phyloP scores from a whole-genome alignment of 2,888 invertebrate genomes.

The Cheilosia grossa region DNA sequence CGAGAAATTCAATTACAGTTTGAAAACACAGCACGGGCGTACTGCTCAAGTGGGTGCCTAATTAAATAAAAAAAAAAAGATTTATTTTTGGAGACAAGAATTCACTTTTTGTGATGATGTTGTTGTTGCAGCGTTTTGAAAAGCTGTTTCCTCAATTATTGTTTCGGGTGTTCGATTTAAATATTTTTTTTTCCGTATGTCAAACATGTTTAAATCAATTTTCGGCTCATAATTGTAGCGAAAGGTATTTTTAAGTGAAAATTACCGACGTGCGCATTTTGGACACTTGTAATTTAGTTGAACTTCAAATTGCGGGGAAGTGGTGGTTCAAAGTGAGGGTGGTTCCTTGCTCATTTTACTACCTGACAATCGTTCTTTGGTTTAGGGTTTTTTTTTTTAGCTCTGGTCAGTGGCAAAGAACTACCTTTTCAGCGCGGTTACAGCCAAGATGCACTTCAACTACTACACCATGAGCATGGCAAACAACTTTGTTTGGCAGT shows the following conservation, averaged over 20 bases:
- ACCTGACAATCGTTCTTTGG: too few species aligned
- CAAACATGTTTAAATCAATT: slow-evolving; percentile 42
- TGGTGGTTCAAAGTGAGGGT: too few species aligned
- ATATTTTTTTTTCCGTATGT: slow-evolving; percentile 15
- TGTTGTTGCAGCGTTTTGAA: slow-evolving; percentile 26
- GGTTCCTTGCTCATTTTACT: too few species aligned
- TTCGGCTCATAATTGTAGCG: slow-evolving; percentile 32
- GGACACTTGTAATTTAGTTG: too few species aligned
- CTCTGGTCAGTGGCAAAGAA: too few species aligned
- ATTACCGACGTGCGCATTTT: background rate
- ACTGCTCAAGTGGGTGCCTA: slow-evolving; percentile 70
- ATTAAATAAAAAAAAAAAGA: slow-evolving; percentile 70
- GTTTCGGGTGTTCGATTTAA: slow-evolving; percentile 3
- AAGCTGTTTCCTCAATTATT: slow-evolving; percentile 57
- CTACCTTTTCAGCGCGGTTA: too few species aligned
- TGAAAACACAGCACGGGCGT: slow-evolving; percentile 42
- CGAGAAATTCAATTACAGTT: slow-evolving; percentile 69
- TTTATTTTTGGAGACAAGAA: slow-evolving; percentile 72
- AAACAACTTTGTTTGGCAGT: too few species aligned
- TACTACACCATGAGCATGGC: too few species aligned
- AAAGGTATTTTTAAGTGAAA: slow-evolving; percentile 30
- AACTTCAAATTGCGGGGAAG: too few species aligned
- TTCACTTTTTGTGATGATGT: slow-evolving; percentile 27
- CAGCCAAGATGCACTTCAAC: too few species aligned
- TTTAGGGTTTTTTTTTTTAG: too few species aligned